Evolutionary conservation across 2,113 vertebrate species (phyloP).

Genomic region (Rallus limicola): DNA sequence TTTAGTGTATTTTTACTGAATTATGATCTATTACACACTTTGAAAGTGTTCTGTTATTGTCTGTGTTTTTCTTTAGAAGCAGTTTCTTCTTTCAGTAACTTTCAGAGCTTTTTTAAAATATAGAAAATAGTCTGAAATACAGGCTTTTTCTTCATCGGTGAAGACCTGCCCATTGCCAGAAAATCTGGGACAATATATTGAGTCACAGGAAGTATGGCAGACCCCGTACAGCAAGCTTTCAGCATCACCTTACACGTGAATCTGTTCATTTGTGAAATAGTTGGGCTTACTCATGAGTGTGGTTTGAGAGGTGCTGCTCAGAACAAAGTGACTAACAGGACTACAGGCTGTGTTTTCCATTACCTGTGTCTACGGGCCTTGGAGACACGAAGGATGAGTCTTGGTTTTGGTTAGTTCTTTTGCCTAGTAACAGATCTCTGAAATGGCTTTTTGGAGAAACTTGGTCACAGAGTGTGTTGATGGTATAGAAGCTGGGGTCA

Average conservation of each 20-base stretch:
- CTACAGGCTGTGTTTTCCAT: neutral
- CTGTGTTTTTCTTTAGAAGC: neutral
- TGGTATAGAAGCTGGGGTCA: neutral
- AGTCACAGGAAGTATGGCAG: neutral
- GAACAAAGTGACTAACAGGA: neutral
- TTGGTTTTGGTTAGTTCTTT: neutral
- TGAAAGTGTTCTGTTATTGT: neutral
- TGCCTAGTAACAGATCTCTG: neutral
- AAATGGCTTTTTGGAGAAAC: neutral
- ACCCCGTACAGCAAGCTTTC: rapidly evolving
- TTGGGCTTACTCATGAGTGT: neutral
- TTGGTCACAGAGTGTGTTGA: neutral
- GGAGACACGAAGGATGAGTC: neutral
- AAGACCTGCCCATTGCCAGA: neutral
- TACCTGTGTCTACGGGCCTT: neutral
- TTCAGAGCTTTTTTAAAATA: neutral
- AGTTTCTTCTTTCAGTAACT: neutral
- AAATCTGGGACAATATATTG: neutral
- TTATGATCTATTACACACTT: neutral
- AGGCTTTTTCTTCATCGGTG: neutral
- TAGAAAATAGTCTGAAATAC: neutral
- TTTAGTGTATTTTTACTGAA: neutral
- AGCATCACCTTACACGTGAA: neutral
- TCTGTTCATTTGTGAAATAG: neutral
- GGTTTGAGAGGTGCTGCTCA: neutral